Evolutionary conservation across 2,113 vertebrate species (phyloP).

Genomic region (Pandion haliaetus): DNA sequence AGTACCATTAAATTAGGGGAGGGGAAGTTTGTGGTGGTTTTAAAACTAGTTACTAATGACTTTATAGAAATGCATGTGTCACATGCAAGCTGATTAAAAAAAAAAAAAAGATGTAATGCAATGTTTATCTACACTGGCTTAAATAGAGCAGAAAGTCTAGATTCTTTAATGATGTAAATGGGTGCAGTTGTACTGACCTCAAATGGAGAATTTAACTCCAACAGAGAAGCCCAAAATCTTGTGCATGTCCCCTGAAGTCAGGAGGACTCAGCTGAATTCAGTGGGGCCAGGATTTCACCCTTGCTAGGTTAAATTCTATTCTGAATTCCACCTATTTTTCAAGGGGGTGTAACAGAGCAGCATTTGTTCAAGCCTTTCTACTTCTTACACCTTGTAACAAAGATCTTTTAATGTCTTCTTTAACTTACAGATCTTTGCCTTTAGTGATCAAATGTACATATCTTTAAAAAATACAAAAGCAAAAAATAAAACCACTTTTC

Average conservation of each 20-base stretch:
- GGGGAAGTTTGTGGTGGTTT: background rate
- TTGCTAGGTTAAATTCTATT: background rate
- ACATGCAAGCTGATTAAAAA: background rate
- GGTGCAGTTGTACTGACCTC: background rate
- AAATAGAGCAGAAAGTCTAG: background rate
- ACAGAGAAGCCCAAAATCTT: background rate
- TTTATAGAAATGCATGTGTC: background rate
- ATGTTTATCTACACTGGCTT: background rate
- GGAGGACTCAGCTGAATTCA: background rate
- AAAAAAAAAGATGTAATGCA: background rate
- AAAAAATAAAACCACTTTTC: background rate
- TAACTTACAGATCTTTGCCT: background rate
- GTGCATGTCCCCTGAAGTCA: background rate
- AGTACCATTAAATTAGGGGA: background rate
- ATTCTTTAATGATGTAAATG: background rate
- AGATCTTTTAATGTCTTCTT: background rate
- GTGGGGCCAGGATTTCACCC: background rate
- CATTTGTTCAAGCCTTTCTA: conserved; percentile 28
- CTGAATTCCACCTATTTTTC: background rate
- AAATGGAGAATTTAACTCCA: background rate
- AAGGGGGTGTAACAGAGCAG: conserved; percentile 4
- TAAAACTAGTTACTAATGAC: background rate
- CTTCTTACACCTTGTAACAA: background rate
- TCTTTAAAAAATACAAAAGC: background rate
- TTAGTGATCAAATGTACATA: background rate